Evolutionary conservation across 2,797 vertebrate genomes (phyloP), one percentile per base, ranked within the genome.

Genomic region (Sebastes cheni): DNA sequence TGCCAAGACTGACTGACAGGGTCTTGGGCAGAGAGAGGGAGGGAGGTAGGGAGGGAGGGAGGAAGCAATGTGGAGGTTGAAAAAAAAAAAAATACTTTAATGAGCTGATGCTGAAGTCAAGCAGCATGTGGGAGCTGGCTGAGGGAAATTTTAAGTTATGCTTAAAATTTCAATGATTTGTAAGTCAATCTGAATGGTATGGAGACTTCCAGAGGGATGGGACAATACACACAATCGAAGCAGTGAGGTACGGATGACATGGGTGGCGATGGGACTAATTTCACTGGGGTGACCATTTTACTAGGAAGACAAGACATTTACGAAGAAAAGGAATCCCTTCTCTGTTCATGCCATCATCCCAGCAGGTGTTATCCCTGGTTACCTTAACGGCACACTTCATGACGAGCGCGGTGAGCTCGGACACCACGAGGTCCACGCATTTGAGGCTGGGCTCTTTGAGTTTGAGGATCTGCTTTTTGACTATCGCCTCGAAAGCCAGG

Each of bases 401-500:
- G 96, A 97, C 91, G 95, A 98, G 96, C 0, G 96, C 94, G 85
- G 96, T 96, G 95, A 98, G 95, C 85, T 97, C 97, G 72, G 95
- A 97, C 93, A 98, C 95, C 94, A 97, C 97, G 85, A 98, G 95
- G 88, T 98, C 97, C 95, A 98, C 97, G 89, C 97, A 97, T 96
- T 97, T 97, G 96, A 98, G 94, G 95, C 97, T 97, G 55, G 97
- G 97, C 86, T 96, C 97, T 96, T 96, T 97, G 87, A 98, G 97
- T 94, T 97, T 98, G 95, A 96, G 95, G 93, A 97, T 96, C 96
- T 97, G 97, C 93, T 97, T 97, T 97, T 97, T 98, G 95, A 97
- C 97, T 92, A 97, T 97, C 91, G 97, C 96, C 95, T 97, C 97
- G 91, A 98, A 98, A 82, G 97, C 97, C 96, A 97, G 93, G 96